phyloP scores from a whole-genome alignment of 2,888 invertebrate species.

The Eugnorisma glareosa region DNA sequence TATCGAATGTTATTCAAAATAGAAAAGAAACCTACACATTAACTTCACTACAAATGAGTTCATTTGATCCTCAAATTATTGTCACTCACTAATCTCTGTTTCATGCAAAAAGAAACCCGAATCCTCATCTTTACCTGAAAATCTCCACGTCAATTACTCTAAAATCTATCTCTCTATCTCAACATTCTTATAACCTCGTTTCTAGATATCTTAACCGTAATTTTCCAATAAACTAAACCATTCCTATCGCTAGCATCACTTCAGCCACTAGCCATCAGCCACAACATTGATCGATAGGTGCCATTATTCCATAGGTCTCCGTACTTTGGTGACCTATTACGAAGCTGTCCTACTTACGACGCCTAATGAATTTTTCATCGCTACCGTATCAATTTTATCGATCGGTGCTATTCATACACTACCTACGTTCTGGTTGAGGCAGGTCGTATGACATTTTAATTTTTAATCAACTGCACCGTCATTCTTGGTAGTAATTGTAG shows the following conservation, averaged over 20 bases:
- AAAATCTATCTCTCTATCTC: background rate
- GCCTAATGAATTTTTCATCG: constrained; percentile 60
- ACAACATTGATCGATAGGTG: constrained; percentile 46
- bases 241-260: constrained; percentile 8
- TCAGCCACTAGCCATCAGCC: constrained; percentile 6
- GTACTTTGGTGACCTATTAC: constrained; percentile 43
- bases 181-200: background rate
- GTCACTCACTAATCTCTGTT: background rate
- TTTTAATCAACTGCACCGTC: constrained; percentile 39
- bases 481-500: constrained; percentile 46
- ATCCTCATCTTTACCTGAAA: background rate
- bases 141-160: background rate
- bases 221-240: background rate
- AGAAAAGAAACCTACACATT: no score
- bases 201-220: background rate
- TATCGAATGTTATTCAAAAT: background rate
- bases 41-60: background rate
- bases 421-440: constrained; percentile 46
- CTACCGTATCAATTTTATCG: constrained; percentile 52
- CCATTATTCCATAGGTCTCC: constrained; percentile 30
- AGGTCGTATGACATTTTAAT: constrained; percentile 51
- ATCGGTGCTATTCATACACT: constrained; percentile 20
- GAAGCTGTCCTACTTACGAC: constrained; percentile 42
- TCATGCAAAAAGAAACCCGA: background rate
- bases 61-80: background rate